Percentiles rank a stretch among this genome's conserved stretches.
Evolutionary conservation across 2,113 vertebrate genomes (phyloP).

Genomic region (Aptenodytes forsteri): DNA sequence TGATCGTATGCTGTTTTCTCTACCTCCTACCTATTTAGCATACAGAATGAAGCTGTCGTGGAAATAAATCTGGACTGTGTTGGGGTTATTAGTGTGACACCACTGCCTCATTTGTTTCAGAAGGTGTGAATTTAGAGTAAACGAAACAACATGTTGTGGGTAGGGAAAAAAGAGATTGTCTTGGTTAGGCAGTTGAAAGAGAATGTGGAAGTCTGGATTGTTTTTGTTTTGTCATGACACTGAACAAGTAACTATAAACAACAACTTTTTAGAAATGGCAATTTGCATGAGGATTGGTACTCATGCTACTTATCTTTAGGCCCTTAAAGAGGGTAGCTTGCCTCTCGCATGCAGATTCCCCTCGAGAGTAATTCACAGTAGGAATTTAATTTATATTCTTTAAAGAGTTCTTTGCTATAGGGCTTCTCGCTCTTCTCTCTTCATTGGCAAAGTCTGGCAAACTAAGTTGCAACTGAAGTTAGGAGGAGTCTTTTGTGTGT

Average conservation of each 20-base stretch:
- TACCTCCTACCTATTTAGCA: background rate
- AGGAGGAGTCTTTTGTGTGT: background rate
- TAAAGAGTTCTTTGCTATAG: slow-evolving; percentile 3
- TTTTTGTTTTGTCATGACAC: background rate
- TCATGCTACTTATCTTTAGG: background rate
- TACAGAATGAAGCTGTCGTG: background rate
- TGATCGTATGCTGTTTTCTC: background rate
- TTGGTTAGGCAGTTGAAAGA: background rate
- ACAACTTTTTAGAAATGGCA: background rate
- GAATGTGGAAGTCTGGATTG: background rate
- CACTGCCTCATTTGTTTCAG: background rate
- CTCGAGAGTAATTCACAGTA: background rate
- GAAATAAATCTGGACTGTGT: background rate
- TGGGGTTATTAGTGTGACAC: background rate
- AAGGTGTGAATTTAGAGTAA: background rate
- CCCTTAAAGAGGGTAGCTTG: background rate
- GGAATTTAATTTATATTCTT: slow-evolving; percentile 15
- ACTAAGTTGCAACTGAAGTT: background rate
- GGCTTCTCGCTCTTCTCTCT: background rate
- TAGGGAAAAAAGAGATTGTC: background rate
- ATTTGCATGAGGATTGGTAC: background rate
- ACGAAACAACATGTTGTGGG: background rate
- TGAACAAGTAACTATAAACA: background rate
- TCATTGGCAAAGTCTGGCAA: background rate
- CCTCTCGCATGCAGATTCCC: background rate